Evolutionary conservation across 2,113 vertebrate genomes (phyloP).

Genomic region (Hypanus sabinus): DNA sequence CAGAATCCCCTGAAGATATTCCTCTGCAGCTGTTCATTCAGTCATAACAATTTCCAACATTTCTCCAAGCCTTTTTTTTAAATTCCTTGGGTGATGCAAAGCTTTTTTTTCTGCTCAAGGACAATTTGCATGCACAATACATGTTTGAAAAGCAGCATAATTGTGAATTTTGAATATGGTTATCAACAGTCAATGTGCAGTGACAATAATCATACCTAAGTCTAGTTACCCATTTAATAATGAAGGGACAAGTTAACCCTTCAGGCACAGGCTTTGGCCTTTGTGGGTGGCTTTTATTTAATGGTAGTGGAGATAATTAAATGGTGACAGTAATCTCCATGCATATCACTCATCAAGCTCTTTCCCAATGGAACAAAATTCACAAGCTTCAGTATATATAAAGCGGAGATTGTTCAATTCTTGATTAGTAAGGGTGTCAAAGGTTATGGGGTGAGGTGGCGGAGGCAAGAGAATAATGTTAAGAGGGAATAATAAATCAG

Average conservation of each 20-base stretch:
- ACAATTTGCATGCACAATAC: background rate
- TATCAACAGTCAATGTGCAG: background rate
- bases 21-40: slow-evolving; percentile 21
- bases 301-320: background rate
- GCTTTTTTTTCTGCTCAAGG: background rate
- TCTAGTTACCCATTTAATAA: no score
- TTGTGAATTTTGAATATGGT: background rate
- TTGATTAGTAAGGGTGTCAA: no score
- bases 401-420: no score
- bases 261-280: slow-evolving; percentile 1
- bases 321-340: background rate
- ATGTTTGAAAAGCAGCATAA: background rate
- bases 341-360: background rate
- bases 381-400: no score
- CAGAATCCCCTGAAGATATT: slow-evolving; percentile 22
- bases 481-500: no score
- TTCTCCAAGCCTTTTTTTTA: background rate
- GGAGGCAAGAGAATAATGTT: no score
- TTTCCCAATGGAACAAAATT: background rate
- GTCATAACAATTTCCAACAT: slow-evolving; percentile 36
- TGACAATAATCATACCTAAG: background rate
- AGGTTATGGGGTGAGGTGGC: no score
- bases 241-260: background rate
- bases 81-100: background rate
- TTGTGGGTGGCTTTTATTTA: background rate